A percentile compares a stretch with the other conserved stretches of the same genome.
Conservation (phyloP, 2,113 vertebrate genomes). For the Tenrec ecaudatus region DNA sequence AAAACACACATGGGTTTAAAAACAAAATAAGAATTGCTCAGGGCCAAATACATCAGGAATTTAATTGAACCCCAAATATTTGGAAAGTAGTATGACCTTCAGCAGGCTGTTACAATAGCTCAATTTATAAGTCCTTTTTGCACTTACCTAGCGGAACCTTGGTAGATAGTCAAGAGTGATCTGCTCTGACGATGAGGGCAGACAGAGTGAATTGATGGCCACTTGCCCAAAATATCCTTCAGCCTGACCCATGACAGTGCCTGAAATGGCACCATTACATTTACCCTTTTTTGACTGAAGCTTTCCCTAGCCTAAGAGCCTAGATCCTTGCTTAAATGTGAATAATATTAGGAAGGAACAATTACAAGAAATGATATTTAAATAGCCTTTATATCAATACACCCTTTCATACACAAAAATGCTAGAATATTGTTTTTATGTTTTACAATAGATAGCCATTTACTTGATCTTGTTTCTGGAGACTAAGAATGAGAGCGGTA, state of each 20-base stretch:
- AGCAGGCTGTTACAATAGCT: constrained; percentile 17
- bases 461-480: neutral
- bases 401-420: neutral
- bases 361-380: constrained; percentile 27
- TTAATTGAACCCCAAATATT: constrained; percentile 70
- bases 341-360: neutral
- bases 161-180: neutral
- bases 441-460: neutral
- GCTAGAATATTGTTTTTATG: neutral
- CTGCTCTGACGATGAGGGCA: neutral
- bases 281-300: neutral
- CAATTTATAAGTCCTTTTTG: neutral
- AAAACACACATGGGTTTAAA: constrained; percentile 62
- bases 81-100: constrained; percentile 64
- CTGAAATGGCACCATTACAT: neutral
- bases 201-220: neutral
- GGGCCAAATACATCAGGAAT: constrained; percentile 69
- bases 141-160: neutral
- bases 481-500: neutral
- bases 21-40: constrained; percentile 64
- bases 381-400: neutral
- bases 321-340: neutral
- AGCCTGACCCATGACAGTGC: neutral
- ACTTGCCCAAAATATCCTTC: neutral
- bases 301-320: neutral